These are phyloP conservation scores for Meghimatium bilineatum DNA, from an alignment of 2,888 invertebrate species.

Conservation along the genomic window DNA sequence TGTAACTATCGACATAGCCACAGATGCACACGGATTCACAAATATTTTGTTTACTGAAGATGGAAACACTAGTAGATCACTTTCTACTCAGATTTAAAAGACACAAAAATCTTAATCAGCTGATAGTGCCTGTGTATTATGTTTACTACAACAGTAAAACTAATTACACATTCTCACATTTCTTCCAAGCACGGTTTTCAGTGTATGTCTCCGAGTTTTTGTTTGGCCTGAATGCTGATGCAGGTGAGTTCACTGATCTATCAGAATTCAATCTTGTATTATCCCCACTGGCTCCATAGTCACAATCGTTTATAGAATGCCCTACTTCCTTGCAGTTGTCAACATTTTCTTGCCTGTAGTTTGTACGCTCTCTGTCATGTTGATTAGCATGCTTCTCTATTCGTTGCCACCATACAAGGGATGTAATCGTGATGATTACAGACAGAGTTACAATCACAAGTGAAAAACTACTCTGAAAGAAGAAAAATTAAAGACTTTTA, in stretches of 20 bases:
- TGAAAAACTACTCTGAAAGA: slow-evolving; percentile 66
- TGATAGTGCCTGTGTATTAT: too few relatives aligned
- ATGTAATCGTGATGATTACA: slow-evolving; percentile 85
- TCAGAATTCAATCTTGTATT: not conserved
- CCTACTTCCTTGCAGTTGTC: not conserved
- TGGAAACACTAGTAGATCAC: too few relatives aligned
- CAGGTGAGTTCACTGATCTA: not conserved
- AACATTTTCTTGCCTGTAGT: not conserved
- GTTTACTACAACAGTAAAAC: too few relatives aligned
- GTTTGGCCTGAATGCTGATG: not conserved
- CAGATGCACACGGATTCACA: too few relatives aligned
- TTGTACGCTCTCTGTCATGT: not conserved
- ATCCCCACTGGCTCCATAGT: not conserved
- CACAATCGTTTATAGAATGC: not conserved
- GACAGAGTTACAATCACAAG: slow-evolving; percentile 66
- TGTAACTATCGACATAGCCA: too few relatives aligned
- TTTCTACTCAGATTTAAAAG: too few relatives aligned
- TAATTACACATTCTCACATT: slow-evolving; percentile 6
- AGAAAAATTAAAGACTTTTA: slow-evolving; percentile 16
- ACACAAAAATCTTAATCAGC: too few relatives aligned
- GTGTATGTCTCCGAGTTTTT: slow-evolving; percentile 26
- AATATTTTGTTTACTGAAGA: too few relatives aligned
- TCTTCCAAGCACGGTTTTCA: slow-evolving; percentile 1
- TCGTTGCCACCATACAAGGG: slow-evolving; percentile 89
- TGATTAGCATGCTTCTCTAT: slow-evolving; percentile 76